Base-by-base conservation (phyloP, 2,113 vertebrate genomes). In the Menidia beryllina region DNA sequence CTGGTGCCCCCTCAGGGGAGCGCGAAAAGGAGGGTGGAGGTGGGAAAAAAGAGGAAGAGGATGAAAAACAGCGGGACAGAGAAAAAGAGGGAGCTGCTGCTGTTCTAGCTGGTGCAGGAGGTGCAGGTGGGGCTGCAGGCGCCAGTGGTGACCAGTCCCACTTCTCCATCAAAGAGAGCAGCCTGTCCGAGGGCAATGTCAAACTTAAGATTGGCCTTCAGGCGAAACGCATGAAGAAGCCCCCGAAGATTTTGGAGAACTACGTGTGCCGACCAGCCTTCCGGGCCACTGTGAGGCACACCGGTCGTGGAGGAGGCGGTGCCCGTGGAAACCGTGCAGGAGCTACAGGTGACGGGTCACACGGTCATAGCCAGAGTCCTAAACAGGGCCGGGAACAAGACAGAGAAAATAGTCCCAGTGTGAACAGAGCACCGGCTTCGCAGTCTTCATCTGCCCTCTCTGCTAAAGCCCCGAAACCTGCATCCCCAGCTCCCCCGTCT, bases 161-260 rank as follows among this genome's bases (percentile, higher is more conserved):
- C 36, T 99, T 99, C 86, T 99, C 96, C 0, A 95, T 99, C 87
- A 99, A 96, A 65, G 96, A 99, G 81, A 97, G 96, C 21, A 97
- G 95, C 86, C 96, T 97, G 69, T 94, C 96, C 0, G 98, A 99
- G 86, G 98, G 98, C 25, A 98, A 96, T 66, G 93, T 99, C 64
- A 98, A 98, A 78, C 90, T 99, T 57, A 99, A 99, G 93, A 99
- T 99, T 43, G 97, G 96, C 57, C 95, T 98, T 19, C 97, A 98
- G 86, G 95, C 97, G 2, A 99, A 99, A 75, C 92, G 97, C 81
- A 99, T 95, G 34, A 99, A 99, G 83, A 99, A 99, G 61, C 98
- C 97, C 71, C 98, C 98, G 14, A 99, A 99, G 85, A 99, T 96
- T 82, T 88, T 99, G 69, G 98, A 99, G 92, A 98, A 98, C 79